A percentile compares a stretch with the other conserved stretches of the same genome.
phyloP scores from a whole-genome alignment of 1,140 invertebrate species.

The Drosophila arawakana region DNA sequence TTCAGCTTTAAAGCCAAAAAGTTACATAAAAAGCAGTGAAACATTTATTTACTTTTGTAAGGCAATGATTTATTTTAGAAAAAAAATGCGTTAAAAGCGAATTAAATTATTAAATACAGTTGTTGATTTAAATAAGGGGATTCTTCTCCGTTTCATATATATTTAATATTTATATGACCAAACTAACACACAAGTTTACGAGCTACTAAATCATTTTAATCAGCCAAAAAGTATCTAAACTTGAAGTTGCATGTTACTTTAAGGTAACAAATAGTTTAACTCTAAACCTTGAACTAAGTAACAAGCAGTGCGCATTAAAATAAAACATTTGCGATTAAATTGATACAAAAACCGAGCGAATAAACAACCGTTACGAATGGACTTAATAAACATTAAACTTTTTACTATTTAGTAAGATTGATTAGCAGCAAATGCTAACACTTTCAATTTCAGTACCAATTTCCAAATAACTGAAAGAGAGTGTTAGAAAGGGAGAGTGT shows the following conservation, averaged over 20 bases:
- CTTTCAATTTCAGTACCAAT: slow-evolving; percentile 60
- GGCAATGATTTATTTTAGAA: no score
- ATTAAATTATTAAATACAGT: no score
- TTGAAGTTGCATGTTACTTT: not conserved
- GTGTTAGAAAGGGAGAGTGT: slow-evolving; percentile 2
- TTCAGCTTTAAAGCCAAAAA: no score
- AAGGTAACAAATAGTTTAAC: not conserved
- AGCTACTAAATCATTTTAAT: not conserved
- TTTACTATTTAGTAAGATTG: slow-evolving; percentile 58
- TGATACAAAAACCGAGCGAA: slow-evolving; percentile 18
- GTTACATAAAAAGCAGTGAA: no score
- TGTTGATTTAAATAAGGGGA: no score
- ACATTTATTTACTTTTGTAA: no score
- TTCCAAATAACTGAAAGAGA: slow-evolving; percentile 8
- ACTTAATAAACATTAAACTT: slow-evolving; percentile 23
- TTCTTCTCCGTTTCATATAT: no score
- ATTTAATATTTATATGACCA: no score
- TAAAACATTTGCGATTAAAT: slow-evolving; percentile 1
- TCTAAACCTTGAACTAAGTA: not conserved
- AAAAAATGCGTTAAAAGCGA: no score
- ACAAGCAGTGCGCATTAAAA: not conserved
- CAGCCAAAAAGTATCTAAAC: not conserved
- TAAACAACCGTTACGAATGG: slow-evolving; percentile 44
- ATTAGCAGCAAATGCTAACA: slow-evolving; percentile 63
- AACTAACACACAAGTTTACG: no score